phyloP scores from a whole-genome alignment of 2,797 vertebrate genomes.

The Chromis chromis region DNA sequence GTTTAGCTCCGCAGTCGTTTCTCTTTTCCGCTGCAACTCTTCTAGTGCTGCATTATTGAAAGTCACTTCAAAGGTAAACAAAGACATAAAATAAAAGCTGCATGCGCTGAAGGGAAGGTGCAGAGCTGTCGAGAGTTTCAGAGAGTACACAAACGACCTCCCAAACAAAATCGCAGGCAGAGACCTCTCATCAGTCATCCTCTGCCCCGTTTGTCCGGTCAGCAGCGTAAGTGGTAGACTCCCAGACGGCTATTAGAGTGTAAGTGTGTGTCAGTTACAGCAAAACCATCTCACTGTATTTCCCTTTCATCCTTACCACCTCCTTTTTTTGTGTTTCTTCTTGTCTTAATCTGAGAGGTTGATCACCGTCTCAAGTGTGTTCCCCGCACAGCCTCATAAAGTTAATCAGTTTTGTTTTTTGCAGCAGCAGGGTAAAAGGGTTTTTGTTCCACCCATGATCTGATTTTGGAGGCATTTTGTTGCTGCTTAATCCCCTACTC shows the following conservation, averaged over 20 bases:
- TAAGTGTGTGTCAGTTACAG: conserved; percentile 11
- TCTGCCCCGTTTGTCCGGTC: conserved; percentile 58
- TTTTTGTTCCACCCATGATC: conserved; percentile 32
- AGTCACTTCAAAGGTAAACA: neutral
- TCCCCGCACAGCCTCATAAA: conserved; percentile 11
- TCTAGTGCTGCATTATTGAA: neutral
- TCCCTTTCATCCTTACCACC: conserved; percentile 12
- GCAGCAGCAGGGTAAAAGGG: conserved; percentile 26
- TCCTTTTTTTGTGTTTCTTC: neutral
- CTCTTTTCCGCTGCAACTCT: conserved; percentile 1
- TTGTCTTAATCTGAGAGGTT: conserved; percentile 5
- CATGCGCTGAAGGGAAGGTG: neutral
- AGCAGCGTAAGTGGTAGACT: conserved; percentile 65
- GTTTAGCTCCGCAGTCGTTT: conserved; percentile 4
- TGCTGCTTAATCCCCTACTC: neutral
- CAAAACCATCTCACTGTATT: conserved; percentile 12
- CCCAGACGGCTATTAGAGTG: conserved; percentile 55
- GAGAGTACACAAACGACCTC: conserved; percentile 29
- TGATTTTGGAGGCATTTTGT: conserved; percentile 42
- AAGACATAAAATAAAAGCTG: neutral
- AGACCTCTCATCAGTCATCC: conserved; percentile 61
- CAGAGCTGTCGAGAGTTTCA: neutral
- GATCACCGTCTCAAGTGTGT: conserved; percentile 11
- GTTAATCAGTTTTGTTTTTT: conserved; percentile 35
- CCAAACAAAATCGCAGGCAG: conserved; percentile 18